Conservation (phyloP, 1,140 invertebrate species). For the Aphidius gifuensis region DNA sequence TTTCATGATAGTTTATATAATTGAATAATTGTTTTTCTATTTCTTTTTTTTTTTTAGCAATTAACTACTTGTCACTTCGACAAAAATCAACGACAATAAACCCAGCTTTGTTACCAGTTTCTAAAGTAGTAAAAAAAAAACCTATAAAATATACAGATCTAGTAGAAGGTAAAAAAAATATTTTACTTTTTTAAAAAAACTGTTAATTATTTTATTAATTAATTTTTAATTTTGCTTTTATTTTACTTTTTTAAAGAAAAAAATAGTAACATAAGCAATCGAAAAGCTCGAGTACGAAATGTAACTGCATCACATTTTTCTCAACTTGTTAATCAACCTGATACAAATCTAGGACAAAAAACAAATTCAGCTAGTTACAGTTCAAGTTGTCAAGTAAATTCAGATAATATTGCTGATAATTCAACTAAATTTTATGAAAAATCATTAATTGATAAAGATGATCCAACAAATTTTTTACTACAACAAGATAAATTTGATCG, state of each 20-base stretch:
- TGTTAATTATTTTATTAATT: no score
- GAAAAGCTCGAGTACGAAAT: slow-evolving; percentile 63
- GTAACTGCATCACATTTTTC: slow-evolving; percentile 63
- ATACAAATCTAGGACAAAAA: slow-evolving; percentile 52
- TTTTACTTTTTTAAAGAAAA: slow-evolving; percentile 48
- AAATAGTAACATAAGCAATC: slow-evolving; percentile 58
- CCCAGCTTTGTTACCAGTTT: slow-evolving; percentile 23
- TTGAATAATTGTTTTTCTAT: slow-evolving; percentile 17
- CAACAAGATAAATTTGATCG: no score
- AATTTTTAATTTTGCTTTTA: no score
- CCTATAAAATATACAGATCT: slow-evolving; percentile 54
- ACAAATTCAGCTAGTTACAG: slow-evolving; percentile 31
- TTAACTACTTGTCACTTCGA: slow-evolving; percentile 24
- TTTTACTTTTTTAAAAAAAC: slow-evolving; percentile 49
- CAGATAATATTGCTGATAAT: slow-evolving; percentile 25
- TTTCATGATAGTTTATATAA: slow-evolving; percentile 1
- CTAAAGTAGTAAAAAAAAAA: slow-evolving; percentile 41
- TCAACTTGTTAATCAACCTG: slow-evolving; percentile 58
- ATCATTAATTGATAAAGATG: neutral
- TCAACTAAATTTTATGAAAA: no score
- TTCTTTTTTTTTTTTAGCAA: slow-evolving; percentile 20
- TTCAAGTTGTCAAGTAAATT: slow-evolving; percentile 37
- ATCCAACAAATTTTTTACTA: no score
- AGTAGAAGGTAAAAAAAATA: slow-evolving; percentile 50
- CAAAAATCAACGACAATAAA: slow-evolving; percentile 29